Percentiles rank a stretch among this genome's conserved stretches.
Evolutionary conservation across 2,888 invertebrate species (phyloP).

Genomic region (Heliconius hortense): DNA sequence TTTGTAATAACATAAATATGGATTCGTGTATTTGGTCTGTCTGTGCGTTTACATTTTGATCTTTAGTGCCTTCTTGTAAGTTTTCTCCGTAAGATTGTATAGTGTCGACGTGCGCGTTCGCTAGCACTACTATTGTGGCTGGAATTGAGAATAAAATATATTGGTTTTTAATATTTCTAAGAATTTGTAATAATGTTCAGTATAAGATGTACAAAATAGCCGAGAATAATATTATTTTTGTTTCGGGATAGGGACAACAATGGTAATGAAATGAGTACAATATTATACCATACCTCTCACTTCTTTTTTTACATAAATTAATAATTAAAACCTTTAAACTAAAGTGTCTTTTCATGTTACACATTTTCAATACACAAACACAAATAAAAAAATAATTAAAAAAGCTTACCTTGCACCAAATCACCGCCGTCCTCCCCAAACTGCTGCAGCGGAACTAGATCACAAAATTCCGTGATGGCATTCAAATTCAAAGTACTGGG

Average conservation of each 20-base stretch:
- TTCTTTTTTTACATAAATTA: too few relatives aligned
- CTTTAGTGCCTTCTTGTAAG: conserved; percentile 79
- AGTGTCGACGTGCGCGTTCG: conserved; percentile 88
- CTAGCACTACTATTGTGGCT: conserved; percentile 90
- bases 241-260: not conserved
- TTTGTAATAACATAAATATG: conserved; percentile 89
- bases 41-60: conserved; percentile 62
- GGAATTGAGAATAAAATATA: conserved; percentile 51
- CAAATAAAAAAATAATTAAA: not conserved
- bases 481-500: conserved; percentile 85
- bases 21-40: conserved; percentile 84
- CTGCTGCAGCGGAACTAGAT: conserved; percentile 87
- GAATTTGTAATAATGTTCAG: too few relatives aligned
- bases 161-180: not conserved
- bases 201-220: not conserved
- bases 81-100: conserved; percentile 86
- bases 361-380: not conserved
- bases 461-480: conserved; percentile 91
- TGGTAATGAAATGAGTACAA: too few relatives aligned
- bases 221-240: not conserved
- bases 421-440: conserved; percentile 84
- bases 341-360: too few relatives aligned
- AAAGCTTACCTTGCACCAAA: conserved; percentile 84
- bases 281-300: too few relatives aligned
- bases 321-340: too few relatives aligned